phyloP scores from a whole-genome alignment of 1,140 invertebrate species.

The Dreissena polymorpha region DNA sequence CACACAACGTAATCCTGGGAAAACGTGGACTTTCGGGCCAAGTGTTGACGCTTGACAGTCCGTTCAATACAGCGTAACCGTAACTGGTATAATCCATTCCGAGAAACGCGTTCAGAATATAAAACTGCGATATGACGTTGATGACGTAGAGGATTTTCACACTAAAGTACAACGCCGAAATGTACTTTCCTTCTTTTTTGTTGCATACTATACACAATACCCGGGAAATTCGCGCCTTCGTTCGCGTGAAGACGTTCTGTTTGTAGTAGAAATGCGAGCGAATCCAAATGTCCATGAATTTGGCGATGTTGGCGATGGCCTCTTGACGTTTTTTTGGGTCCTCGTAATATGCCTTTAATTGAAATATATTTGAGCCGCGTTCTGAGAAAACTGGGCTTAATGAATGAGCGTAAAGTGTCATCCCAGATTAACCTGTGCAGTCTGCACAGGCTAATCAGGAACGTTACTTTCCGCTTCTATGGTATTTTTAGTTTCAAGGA shows the following conservation, averaged over 20 bases:
- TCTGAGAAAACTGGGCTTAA: too few species aligned
- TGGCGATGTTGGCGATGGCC: constrained; percentile 70
- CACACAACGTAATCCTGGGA: constrained; percentile 82
- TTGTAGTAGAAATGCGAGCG: constrained; percentile 59
- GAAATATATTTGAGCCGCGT: too few species aligned
- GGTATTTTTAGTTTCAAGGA: too few species aligned
- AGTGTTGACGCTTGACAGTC: constrained; percentile 75
- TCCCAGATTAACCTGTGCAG: too few species aligned
- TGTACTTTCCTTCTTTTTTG: constrained; percentile 79
- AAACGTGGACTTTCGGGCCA: constrained; percentile 79
- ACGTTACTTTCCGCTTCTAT: too few species aligned
- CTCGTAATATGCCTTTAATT: constrained; percentile 55
- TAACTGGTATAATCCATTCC: constrained; percentile 79
- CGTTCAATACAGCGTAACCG: constrained; percentile 79
- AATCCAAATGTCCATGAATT: constrained; percentile 71
- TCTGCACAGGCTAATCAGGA: too few species aligned
- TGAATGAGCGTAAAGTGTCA: too few species aligned
- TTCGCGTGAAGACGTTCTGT: constrained; percentile 66
- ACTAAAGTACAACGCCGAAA: constrained; percentile 80
- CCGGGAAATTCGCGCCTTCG: constrained; percentile 60
- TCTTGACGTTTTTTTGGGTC: constrained; percentile 69
- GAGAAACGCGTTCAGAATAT: constrained; percentile 81
- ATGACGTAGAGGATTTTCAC: constrained; percentile 80
- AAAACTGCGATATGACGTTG: constrained; percentile 81
- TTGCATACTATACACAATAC: constrained; percentile 67